A percentile compares a stretch with the other conserved stretches of the same genome.
phyloP scores from a whole-genome alignment of 2,797 vertebrate genomes.

The Miichthys miiuy region DNA sequence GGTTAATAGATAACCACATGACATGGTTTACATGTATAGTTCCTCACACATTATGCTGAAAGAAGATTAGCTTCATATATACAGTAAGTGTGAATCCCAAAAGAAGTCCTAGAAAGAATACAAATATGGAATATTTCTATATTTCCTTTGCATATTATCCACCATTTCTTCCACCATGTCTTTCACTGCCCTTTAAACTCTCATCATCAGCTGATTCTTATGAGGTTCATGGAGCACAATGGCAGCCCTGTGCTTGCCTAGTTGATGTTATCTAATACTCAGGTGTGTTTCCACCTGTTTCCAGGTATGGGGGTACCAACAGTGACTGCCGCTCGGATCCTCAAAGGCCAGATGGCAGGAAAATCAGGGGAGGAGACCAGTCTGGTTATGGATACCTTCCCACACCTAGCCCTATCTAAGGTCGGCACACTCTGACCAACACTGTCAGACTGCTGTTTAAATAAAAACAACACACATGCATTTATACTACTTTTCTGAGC shows the following conservation, averaged over 20 bases:
- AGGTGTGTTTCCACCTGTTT: slow-evolving; percentile 49
- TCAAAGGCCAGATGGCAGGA: slow-evolving; percentile 84
- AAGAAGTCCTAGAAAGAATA: no score
- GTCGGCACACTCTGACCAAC: slow-evolving; percentile 59
- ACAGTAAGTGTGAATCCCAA: no score
- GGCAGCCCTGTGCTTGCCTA: slow-evolving; percentile 18
- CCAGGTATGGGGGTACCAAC: slow-evolving; percentile 87
- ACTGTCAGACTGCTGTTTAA: background rate
- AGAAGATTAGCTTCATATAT: no score
- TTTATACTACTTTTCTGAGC: no score
- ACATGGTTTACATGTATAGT: no score
- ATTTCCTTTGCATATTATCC: background rate
- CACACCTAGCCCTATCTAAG: slow-evolving; percentile 87
- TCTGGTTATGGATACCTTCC: slow-evolving; percentile 87
- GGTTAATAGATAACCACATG: no score
- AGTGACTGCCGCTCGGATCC: slow-evolving; percentile 86
- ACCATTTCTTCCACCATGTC: slow-evolving; percentile 1
- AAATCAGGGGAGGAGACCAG: slow-evolving; percentile 83
- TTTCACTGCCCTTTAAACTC: slow-evolving; percentile 23
- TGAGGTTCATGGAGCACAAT: slow-evolving; percentile 35
- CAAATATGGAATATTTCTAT: background rate
- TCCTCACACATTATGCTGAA: no score
- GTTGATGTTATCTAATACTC: slow-evolving; percentile 38
- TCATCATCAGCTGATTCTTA: slow-evolving; percentile 19
- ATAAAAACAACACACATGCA: background rate